phyloP scores from a whole-genome alignment of 2,888 invertebrate genomes.

The Abscondita cerata region DNA sequence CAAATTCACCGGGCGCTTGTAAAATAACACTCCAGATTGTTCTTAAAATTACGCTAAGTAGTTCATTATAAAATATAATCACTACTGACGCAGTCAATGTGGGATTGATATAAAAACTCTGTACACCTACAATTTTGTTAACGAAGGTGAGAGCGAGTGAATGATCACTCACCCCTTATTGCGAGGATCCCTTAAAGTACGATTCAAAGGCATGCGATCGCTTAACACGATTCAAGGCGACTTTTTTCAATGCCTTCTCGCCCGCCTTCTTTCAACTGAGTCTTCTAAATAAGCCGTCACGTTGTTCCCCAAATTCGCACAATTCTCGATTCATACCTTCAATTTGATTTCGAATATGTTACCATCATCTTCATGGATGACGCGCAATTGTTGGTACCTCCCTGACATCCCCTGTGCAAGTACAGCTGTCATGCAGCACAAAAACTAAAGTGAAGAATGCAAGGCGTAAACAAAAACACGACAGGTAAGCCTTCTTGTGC shows the following conservation, averaged over 20 bases:
- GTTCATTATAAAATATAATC: slow-evolving; percentile 80
- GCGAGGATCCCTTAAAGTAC: slow-evolving; percentile 73
- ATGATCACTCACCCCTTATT: slow-evolving; percentile 60
- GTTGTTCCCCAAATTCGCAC: slow-evolving; percentile 75
- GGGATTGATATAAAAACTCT: slow-evolving; percentile 67
- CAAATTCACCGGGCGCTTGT: slow-evolving; percentile 70
- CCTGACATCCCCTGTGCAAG: too few species aligned
- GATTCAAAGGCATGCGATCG: slow-evolving; percentile 84
- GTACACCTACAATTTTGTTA: slow-evolving; percentile 61
- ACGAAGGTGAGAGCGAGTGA: too few species aligned
- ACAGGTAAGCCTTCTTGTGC: slow-evolving; percentile 11
- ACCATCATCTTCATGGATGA: too few species aligned
- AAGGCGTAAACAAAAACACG: slow-evolving; percentile 2
- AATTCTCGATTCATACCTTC: slow-evolving; percentile 66
- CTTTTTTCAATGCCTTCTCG: slow-evolving; percentile 78
- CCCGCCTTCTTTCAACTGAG: slow-evolving; percentile 73
- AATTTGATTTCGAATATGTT: slow-evolving; percentile 25
- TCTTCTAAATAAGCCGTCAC: slow-evolving; percentile 73
- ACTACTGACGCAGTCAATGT: slow-evolving; percentile 72
- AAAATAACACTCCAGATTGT: slow-evolving; percentile 94
- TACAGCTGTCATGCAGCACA: too few species aligned
- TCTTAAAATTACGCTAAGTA: slow-evolving; percentile 75
- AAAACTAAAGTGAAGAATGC: slow-evolving; percentile 6
- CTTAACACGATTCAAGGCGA: slow-evolving; percentile 91
- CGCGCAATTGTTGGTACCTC: too few species aligned